Evolutionary conservation across 2,797 vertebrate species (phyloP).

Genomic region (Sebastes miniatus): DNA sequence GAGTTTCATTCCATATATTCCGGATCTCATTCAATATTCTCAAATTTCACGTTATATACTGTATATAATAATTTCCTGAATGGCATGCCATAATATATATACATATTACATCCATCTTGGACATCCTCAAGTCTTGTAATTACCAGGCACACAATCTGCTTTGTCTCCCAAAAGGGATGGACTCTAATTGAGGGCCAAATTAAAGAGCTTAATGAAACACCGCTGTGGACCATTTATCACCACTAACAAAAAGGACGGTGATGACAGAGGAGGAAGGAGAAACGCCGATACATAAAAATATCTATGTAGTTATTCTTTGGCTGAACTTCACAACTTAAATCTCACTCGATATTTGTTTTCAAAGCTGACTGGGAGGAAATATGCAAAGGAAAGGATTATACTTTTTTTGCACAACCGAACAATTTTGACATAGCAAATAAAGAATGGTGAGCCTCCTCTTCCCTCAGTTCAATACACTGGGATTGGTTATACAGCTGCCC

Average conservation of each 20-base stretch:
- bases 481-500: neutral
- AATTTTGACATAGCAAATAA: neutral
- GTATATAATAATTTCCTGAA: too few relatives aligned
- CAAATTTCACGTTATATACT: too few relatives aligned
- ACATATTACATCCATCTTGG: constrained; percentile 57
- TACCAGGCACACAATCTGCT: constrained; percentile 67
- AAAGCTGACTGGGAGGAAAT: neutral
- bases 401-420: neutral
- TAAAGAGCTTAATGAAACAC: constrained; percentile 75
- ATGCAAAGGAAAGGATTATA: neutral
- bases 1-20: too few relatives aligned
- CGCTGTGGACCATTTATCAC: constrained; percentile 69
- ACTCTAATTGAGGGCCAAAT: constrained; percentile 71
- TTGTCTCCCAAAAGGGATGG: constrained; percentile 67
- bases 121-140: constrained; percentile 58
- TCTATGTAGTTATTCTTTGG: neutral
- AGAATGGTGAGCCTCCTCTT: neutral
- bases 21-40: too few relatives aligned
- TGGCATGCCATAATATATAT: too few relatives aligned
- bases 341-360: neutral
- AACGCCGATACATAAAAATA: neutral
- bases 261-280: constrained; percentile 3
- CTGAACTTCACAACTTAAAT: neutral
- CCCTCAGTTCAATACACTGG: neutral
- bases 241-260: constrained; percentile 31